A percentile compares a stretch with the other conserved stretches of the same genome.
These are phyloP conservation scores for Otis tarda DNA, from an alignment of 2,113 vertebrate genomes.

Conservation along the genomic window DNA sequence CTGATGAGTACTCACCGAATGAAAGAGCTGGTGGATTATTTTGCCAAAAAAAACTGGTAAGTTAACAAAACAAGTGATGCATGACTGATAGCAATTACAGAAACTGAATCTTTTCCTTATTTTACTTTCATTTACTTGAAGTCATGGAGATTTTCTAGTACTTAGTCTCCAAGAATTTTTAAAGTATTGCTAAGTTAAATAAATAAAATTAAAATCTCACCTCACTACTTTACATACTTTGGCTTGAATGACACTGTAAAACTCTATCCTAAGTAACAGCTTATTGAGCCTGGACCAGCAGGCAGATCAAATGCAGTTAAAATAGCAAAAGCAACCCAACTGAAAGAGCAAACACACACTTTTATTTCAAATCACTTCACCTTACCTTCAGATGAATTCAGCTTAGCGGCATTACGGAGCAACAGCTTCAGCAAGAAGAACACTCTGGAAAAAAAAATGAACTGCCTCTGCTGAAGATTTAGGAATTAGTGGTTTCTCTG, in stretches of 20 bases:
- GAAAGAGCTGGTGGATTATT: constrained; percentile 80
- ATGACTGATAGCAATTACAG: neutral
- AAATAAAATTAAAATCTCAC: neutral
- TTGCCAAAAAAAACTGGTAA: constrained; percentile 82
- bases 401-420: neutral
- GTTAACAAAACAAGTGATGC: neutral
- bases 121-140: neutral
- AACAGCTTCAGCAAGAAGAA: neutral
- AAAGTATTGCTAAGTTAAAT: neutral
- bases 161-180: neutral
- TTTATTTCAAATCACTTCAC: neutral
- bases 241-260: too few species aligned
- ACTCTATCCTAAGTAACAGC: neutral
- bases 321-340: neutral
- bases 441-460: neutral
- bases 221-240: neutral
- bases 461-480: neutral
- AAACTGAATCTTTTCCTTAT: neutral
- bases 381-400: neutral
- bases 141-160: neutral
- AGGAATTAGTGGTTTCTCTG: neutral
- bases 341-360: neutral
- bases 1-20: constrained; percentile 71
- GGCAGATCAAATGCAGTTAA: neutral
- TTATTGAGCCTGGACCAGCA: neutral